Evolutionary conservation across 2,113 vertebrate species (phyloP).

Genomic region (Xenus cinereus): DNA sequence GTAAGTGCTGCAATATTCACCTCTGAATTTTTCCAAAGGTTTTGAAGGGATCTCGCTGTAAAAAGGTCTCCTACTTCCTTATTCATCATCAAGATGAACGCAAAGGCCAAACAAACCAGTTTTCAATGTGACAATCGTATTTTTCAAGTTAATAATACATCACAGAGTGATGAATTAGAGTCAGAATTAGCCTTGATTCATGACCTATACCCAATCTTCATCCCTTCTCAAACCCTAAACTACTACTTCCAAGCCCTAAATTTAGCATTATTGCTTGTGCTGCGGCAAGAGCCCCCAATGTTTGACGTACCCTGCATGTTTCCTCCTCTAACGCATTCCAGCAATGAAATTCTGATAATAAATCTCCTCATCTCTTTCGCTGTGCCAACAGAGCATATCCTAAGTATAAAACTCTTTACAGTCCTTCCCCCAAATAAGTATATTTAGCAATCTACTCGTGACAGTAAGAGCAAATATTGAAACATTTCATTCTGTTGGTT

Average conservation of each 20-base stretch:
- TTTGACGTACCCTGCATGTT: neutral
- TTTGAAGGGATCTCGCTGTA: neutral
- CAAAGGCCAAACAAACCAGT: neutral
- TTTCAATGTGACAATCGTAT: neutral
- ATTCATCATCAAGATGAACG: neutral
- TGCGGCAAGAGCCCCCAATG: rapidly evolving
- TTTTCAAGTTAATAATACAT: neutral
- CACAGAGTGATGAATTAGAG: neutral
- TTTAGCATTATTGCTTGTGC: neutral
- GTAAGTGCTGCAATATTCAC: neutral
- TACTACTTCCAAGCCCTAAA: neutral
- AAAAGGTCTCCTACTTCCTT: neutral
- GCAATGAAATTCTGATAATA: neutral
- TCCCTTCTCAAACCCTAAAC: neutral
- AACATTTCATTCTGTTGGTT: neutral
- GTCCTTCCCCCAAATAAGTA: neutral
- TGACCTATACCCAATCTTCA: rapidly evolving
- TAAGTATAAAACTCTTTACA: neutral
- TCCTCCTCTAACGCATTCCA: neutral
- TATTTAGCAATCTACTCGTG: neutral
- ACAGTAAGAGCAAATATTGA: neutral
- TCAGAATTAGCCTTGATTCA: neutral
- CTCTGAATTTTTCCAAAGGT: neutral
- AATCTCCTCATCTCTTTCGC: neutral
- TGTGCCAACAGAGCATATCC: neutral